Percentiles rank a stretch among this genome's conserved stretches.
Evolutionary conservation across 2,888 invertebrate genomes (phyloP).

Genomic region (Lochmaea capreae): DNA sequence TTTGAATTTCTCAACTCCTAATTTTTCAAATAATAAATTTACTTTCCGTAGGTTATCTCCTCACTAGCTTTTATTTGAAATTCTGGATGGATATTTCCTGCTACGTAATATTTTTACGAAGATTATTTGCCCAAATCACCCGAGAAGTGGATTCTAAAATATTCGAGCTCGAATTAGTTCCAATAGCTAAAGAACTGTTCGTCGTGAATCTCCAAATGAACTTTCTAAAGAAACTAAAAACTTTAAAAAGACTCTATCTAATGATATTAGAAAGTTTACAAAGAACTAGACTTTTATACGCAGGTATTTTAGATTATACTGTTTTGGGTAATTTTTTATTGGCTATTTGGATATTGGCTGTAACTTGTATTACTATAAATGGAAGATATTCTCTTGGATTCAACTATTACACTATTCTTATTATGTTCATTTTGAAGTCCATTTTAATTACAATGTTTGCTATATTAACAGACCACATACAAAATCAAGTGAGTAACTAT

Average conservation of each 20-base stretch:
- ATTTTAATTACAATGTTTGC: not conserved
- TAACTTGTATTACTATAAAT: slow-evolving; percentile 23
- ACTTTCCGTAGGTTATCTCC: slow-evolving; percentile 24
- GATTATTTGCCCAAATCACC: slow-evolving; percentile 28
- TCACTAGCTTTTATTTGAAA: slow-evolving; percentile 26
- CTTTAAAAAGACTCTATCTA: slow-evolving; percentile 38
- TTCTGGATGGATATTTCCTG: slow-evolving; percentile 25
- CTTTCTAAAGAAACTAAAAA: slow-evolving; percentile 37
- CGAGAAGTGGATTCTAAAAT: slow-evolving; percentile 25
- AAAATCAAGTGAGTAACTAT: slow-evolving; percentile 20
- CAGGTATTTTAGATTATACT: slow-evolving; percentile 5
- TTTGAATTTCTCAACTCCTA: too few species aligned
- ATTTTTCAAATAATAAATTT: too few species aligned
- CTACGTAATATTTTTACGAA: slow-evolving; percentile 22
- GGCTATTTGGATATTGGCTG: slow-evolving; percentile 33
- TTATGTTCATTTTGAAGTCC: slow-evolving; percentile 16
- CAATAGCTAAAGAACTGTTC: not conserved
- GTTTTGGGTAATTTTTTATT: slow-evolving; percentile 32
- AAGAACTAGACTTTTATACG: slow-evolving; percentile 21
- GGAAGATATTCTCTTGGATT: slow-evolving; percentile 15
- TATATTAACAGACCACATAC: slow-evolving; percentile 11
- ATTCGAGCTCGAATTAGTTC: not conserved
- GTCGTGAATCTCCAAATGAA: not conserved
- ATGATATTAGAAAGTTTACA: slow-evolving; percentile 36
- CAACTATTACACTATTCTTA: slow-evolving; percentile 13